Percentiles rank a stretch among this genome's conserved stretches.
Evolutionary conservation across 2,888 invertebrate genomes (phyloP).

Genomic region (Chloromyia formosa): DNA sequence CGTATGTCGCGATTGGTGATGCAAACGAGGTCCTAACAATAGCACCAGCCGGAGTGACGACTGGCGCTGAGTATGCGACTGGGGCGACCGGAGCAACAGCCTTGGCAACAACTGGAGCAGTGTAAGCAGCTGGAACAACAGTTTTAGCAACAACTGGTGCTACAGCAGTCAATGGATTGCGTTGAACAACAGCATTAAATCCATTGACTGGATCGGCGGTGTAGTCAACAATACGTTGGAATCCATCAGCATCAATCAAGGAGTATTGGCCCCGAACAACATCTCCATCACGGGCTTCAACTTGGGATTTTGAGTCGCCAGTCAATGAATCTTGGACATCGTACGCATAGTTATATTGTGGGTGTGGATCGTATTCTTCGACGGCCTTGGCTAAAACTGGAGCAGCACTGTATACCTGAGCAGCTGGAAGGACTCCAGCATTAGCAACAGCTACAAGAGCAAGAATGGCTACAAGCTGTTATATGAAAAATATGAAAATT

Average conservation of each 20-base stretch:
- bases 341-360: constrained; percentile 59
- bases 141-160: background rate
- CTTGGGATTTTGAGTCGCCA: constrained; percentile 61
- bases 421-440: too few relatives aligned
- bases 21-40: too few relatives aligned
- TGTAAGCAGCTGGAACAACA: constrained; percentile 35
- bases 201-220: constrained; percentile 60
- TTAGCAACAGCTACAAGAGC: too few relatives aligned
- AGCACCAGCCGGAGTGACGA: background rate
- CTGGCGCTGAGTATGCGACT: constrained; percentile 17
- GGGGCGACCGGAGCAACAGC: constrained; percentile 31
- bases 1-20: too few relatives aligned
- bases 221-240: constrained; percentile 53
- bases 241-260: constrained; percentile 57
- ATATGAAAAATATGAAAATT: too few relatives aligned
- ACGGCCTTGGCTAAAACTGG: constrained; percentile 47
- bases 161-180: constrained; percentile 49
- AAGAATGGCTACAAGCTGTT: too few relatives aligned
- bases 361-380: constrained; percentile 56
- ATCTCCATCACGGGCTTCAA: constrained; percentile 60
- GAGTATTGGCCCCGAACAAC: constrained; percentile 61
- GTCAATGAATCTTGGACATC: constrained; percentile 58
- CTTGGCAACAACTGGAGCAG: background rate
- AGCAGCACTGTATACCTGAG: constrained; percentile 32
- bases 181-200: constrained; percentile 50